These are phyloP conservation scores for Halcyon smyrnensis DNA, from an alignment of 2,797 vertebrate species.

Conservation along the genomic window DNA sequence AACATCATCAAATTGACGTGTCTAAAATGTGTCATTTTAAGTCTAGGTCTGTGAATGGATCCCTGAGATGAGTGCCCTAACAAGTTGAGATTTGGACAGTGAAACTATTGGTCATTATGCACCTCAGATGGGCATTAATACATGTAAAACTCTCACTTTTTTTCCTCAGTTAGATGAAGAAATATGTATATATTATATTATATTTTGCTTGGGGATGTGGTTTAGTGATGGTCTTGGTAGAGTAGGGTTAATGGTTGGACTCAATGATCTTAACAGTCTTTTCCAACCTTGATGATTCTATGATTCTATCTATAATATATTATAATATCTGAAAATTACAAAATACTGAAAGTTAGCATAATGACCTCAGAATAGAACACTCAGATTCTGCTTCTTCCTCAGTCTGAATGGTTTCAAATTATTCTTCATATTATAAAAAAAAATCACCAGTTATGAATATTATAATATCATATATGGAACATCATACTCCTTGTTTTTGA, in stretches of 20 bases:
- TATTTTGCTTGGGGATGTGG: no score
- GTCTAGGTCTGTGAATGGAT: neutral
- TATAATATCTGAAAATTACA: neutral
- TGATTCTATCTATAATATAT: neutral
- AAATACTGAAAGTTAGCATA: neutral
- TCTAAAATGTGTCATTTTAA: neutral
- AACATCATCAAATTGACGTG: fast-evolving
- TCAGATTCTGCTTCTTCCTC: neutral
- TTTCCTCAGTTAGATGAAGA: neutral
- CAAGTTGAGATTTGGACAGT: neutral
- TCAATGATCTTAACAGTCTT: no score
- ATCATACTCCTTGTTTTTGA: neutral
- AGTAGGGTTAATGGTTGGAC: no score
- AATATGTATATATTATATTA: no score
- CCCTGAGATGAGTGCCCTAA: neutral
- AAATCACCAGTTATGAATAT: neutral
- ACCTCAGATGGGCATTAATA: neutral
- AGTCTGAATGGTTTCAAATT: neutral
- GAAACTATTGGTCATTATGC: neutral
- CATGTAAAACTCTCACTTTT: neutral
- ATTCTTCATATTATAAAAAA: neutral
- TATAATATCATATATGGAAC: neutral
- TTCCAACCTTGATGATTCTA: no score
- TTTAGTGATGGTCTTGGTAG: no score
- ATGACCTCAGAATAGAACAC: neutral